Base-by-base conservation (phyloP, 53 echinoderm and acorn worm species). In the Actinopyga echinites region DNA sequence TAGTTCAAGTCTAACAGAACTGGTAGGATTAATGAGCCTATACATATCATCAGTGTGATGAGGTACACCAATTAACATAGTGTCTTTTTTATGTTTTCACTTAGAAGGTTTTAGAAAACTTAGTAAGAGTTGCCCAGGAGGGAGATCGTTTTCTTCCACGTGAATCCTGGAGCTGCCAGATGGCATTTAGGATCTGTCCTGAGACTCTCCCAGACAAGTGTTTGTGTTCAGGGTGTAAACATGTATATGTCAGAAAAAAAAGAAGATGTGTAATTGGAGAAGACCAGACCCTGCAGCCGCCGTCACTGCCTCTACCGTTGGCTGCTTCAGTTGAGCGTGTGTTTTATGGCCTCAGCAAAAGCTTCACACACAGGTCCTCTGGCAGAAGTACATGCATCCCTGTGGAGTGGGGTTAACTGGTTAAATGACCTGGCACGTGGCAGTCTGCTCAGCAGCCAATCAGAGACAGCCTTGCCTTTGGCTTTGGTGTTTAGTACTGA, bases 391-490 rank as follows among this genome's bases (percentile, higher is more conserved):
- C 44, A 49, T 6, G 17, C 49, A 49, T 44, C 74, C 56, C 55
- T 78, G 56, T 30, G 54, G 78, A 78, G 78, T 45, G 57, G 54
- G 78, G 78, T 78, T 56, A 78, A 78, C 55, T 78, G 30, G n/a
- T 56, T 78, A 56, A 71, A 33, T 52, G 52, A 78, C 78, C 33
- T 78, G 78, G 78, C 78, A 78, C 78, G 78, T 78, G 78, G 78
- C 78, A 78, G 78, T 78, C 55, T 56, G 54, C 20, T 56, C 6
- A 56, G 13, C 28, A 55, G 30, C 78, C 78, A 78, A 56, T 78
- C 78, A 78, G n/a, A 52, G 33, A n/a, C 5, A 26, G 33, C 28
- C 26, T 30, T 78, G 78, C 32, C 45, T 78, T 13, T 56, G 19
- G 78, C 71, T 71, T 71, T 71, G 71, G 44, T 71, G 44, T 71